A percentile compares a stretch with the other conserved stretches of the same genome.
phyloP scores from a whole-genome alignment of 2,113 vertebrate species.

The Hassar affinis region DNA sequence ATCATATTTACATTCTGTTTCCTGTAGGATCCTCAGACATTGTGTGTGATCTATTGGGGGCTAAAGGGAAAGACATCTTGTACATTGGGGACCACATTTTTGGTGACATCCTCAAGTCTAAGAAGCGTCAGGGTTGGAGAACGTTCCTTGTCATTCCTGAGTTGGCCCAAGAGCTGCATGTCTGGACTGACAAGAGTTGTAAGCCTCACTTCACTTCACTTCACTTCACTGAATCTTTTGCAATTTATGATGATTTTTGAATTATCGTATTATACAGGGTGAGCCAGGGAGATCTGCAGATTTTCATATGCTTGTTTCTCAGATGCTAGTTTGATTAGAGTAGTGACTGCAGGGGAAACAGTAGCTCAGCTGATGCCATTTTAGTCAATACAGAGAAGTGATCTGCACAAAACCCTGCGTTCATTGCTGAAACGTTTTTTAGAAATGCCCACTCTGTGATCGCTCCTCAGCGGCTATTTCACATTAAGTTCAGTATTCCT shows the following conservation, averaged over 20 bases:
- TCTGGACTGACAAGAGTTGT: slow-evolving; percentile 99
- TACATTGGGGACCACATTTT: slow-evolving; percentile 99
- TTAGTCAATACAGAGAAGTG: too few species aligned
- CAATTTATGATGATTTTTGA: background rate
- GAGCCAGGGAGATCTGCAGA: too few species aligned
- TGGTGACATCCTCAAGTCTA: slow-evolving; percentile 98
- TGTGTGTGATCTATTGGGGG: slow-evolving; percentile 90
- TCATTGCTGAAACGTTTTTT: too few species aligned
- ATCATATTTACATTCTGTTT: background rate
- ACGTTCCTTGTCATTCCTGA: slow-evolving; percentile 97
- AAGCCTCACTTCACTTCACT: slow-evolving; percentile 61
- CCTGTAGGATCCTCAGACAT: slow-evolving; percentile 91
- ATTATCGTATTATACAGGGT: background rate
- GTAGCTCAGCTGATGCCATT: too few species aligned
- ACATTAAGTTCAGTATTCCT: too few species aligned
- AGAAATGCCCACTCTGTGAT: too few species aligned
- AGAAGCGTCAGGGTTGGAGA: slow-evolving; percentile 98
- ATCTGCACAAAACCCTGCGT: too few species aligned
- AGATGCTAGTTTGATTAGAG: too few species aligned
- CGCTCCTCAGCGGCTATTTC: too few species aligned
- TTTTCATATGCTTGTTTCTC: too few species aligned
- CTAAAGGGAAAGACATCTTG: slow-evolving; percentile 97
- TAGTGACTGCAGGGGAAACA: too few species aligned
- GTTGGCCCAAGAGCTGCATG: slow-evolving; percentile 95
- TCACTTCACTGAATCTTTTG: background rate